Percentiles rank a stretch among this genome's conserved stretches.
phyloP scores from a whole-genome alignment of 30 jellyfish, hydroid and myxozoan genomes.

The Turritopsis rubra region DNA sequence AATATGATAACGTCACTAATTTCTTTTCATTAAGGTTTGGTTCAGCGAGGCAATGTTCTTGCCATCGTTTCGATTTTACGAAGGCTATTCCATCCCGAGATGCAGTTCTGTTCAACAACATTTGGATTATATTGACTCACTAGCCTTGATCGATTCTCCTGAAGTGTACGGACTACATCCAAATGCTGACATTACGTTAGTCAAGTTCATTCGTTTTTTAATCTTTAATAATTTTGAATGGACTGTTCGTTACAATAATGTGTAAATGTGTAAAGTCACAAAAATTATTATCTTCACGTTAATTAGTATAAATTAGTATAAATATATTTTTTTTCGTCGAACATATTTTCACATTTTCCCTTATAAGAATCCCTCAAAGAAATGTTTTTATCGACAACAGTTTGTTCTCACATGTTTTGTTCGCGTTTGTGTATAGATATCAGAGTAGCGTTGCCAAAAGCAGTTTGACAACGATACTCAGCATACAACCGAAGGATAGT shows the following conservation, averaged over 20 bases:
- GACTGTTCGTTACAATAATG: too few species aligned
- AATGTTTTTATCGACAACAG: too few species aligned
- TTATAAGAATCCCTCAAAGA: too few species aligned
- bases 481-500: conserved; percentile 77
- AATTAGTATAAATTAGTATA: too few species aligned
- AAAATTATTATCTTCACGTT: too few species aligned
- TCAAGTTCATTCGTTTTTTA: too few species aligned
- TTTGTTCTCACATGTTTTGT: too few species aligned
- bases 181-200: conserved; percentile 66
- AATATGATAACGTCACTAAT: neutral
- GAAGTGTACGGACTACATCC: conserved; percentile 89
- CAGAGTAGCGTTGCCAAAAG: conserved; percentile 73
- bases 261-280: too few species aligned
- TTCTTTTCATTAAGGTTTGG: conserved; percentile 36
- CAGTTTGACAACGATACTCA: conserved; percentile 54
- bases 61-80: conserved; percentile 60
- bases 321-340: too few species aligned
- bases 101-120: conserved; percentile 49
- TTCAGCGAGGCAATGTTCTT: conserved; percentile 62
- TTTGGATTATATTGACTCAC: conserved; percentile 50
- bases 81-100: conserved; percentile 71
- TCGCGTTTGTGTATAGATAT: neutral
- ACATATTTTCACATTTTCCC: too few species aligned
- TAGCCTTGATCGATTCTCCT: conserved; percentile 78
- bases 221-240: too few species aligned